These are phyloP conservation scores for Periophthalmodon schlosseri DNA, from an alignment of 2,113 vertebrate genomes.

Conservation along the genomic window DNA sequence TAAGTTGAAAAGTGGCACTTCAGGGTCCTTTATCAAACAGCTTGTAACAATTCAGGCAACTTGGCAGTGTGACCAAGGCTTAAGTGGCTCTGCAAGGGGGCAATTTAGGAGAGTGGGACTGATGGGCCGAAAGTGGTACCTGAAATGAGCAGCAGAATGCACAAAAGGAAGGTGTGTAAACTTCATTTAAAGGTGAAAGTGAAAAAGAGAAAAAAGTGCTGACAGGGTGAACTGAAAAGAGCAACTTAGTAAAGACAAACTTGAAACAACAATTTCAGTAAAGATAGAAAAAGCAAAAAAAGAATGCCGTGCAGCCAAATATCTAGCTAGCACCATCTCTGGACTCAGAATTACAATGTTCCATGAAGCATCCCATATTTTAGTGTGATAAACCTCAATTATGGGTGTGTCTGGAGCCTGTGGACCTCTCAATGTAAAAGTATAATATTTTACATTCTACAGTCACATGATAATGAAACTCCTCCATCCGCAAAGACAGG, in stretches of 20 bases:
- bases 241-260: neutral
- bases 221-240: neutral
- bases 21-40: constrained; percentile 17
- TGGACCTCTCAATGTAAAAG: neutral
- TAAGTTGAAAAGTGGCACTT: constrained; percentile 44
- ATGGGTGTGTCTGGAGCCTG: neutral
- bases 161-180: constrained; percentile 2
- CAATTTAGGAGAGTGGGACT: constrained; percentile 12
- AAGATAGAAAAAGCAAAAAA: neutral
- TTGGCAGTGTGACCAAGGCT: constrained; percentile 1
- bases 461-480: neutral
- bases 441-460: neutral
- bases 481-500: neutral
- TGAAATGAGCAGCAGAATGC: neutral
- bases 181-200: neutral
- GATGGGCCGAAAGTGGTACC: constrained; percentile 5
- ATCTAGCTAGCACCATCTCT: neutral
- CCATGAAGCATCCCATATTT: neutral
- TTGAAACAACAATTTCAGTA: neutral
- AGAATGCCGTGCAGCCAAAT: neutral
- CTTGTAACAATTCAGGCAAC: constrained; percentile 5
- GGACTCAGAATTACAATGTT: neutral
- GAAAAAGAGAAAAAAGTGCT: neutral
- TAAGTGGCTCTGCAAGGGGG: constrained; percentile 23
- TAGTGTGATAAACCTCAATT: neutral